Base-by-base conservation (phyloP, 2,888 invertebrate species). In the Cosmia pyralina region DNA sequence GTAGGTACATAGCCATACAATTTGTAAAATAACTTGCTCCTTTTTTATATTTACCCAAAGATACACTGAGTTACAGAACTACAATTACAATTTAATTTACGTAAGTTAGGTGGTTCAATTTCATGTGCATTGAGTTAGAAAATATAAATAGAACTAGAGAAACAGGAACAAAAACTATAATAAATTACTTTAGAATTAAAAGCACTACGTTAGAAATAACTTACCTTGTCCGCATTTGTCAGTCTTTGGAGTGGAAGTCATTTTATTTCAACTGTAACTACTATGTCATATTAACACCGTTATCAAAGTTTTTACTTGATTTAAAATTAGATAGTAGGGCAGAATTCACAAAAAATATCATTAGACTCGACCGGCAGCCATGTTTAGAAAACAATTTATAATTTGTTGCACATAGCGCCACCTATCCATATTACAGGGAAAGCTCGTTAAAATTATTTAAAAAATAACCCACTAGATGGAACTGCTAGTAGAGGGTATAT, bases 241-340 rank as follows among this genome's bases (percentile, higher is more conserved):
- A 91, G 95, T 93, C 94, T 96, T 96, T 86, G 96, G 96, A 90
- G 96, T 96, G 84, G 96, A 96, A 94, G 94, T 95, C 96, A 96
- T 96, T 90, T 87, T 93, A 91, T 83, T 85, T 85, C 81, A 87
- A 85, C 86, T 90, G 83, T 85, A 87, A 87, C 87, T 90, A 92
- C 92, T 94, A 91, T 91, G 92, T 87, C 96, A 96, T 95, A 93
- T 93, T 95, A 93, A 84, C 90, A 89, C 90, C 87, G 87, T 75
- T 88, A 83, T 83, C 82, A 79, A 85, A 79, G 80, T 88, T 88
- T 77, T 82, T 72, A 79, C 72, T 85, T 85, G 85, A 87, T 83
- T 87, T 81, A 77, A 86, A 79, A 87, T 87, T 87, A 84, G 82
- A 85, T 84, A 88, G 76, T 87, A 86, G 83, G 88, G 86, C 87